Percentiles rank a stretch among this genome's conserved stretches.
These are phyloP conservation scores for Watsonalla cultraria DNA, from an alignment of 2,888 invertebrate genomes.

Conservation along the genomic window DNA sequence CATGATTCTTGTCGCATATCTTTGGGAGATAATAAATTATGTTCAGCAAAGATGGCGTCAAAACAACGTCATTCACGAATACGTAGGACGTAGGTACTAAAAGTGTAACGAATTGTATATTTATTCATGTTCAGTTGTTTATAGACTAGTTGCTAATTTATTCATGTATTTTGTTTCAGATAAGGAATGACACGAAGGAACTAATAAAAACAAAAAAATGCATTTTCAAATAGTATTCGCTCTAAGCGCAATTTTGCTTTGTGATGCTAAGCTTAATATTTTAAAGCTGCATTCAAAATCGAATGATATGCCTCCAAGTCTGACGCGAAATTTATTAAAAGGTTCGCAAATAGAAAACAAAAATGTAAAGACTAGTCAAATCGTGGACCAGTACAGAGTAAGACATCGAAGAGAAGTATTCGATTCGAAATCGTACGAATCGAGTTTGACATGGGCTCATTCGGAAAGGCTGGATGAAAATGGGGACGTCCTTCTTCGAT, in stretches of 20 bases:
- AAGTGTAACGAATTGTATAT: constrained; percentile 9
- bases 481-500: constrained; percentile 80
- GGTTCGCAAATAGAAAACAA: constrained; percentile 51
- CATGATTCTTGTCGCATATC: background rate
- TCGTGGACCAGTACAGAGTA: constrained; percentile 57
- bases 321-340: constrained; percentile 44
- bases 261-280: constrained; percentile 65
- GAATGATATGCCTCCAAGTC: constrained; percentile 54
- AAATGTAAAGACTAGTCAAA: constrained; percentile 58
- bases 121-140: background rate
- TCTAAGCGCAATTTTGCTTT: constrained; percentile 56
- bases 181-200: constrained; percentile 50
- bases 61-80: background rate
- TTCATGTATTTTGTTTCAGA: constrained; percentile 54
- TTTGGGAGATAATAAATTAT: no score
- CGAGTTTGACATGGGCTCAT: constrained; percentile 79
- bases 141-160: constrained; percentile 3
- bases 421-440: constrained; percentile 65
- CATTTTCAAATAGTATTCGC: constrained; percentile 55
- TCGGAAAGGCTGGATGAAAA: constrained; percentile 74
- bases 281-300: constrained; percentile 45
- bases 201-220: constrained; percentile 46
- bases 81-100: no score
- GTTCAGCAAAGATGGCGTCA: no score
- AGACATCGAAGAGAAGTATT: constrained; percentile 61